phyloP scores from a whole-genome alignment of 2,888 invertebrate species.

The Alitta virens region DNA sequence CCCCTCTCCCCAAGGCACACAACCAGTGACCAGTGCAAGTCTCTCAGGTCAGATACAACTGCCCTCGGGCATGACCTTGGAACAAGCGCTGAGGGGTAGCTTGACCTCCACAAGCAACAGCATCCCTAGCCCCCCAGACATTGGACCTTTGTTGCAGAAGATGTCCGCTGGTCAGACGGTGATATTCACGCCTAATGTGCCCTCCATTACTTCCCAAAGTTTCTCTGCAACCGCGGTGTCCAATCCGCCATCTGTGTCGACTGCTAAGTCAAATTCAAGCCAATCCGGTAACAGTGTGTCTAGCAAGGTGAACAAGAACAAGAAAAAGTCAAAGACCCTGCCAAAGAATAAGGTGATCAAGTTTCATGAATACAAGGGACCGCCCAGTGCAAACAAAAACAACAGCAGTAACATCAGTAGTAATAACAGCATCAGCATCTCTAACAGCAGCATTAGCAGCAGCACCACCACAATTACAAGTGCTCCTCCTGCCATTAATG shows the following conservation, averaged over 20 bases:
- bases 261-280: constrained; percentile 3
- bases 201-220: not conserved
- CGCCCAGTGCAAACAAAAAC: constrained; percentile 77
- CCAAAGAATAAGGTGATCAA: constrained; percentile 86
- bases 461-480: constrained; percentile 15
- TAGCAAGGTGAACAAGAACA: constrained; percentile 52
- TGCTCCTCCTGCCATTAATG: not conserved
- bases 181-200: not conserved
- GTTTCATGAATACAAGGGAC: constrained; percentile 87
- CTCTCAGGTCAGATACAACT: not conserved
- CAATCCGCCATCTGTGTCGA: constrained; percentile 1
- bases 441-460: constrained; percentile 11
- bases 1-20: constrained; percentile 41
- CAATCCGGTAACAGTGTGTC: constrained; percentile 19
- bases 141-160: constrained; percentile 28
- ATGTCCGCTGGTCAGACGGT: constrained; percentile 10
- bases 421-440: not conserved
- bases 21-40: too few relatives aligned
- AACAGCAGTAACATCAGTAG: constrained; percentile 24
- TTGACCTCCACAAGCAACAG: not conserved
- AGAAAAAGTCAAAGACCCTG: constrained; percentile 75
- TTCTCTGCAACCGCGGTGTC: not conserved
- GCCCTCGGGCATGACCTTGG: not conserved
- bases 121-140: constrained; percentile 35
- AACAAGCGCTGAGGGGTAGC: not conserved